These are phyloP conservation scores for Colostygia pectinataria DNA, from an alignment of 2,888 invertebrate genomes.

Conservation along the genomic window DNA sequence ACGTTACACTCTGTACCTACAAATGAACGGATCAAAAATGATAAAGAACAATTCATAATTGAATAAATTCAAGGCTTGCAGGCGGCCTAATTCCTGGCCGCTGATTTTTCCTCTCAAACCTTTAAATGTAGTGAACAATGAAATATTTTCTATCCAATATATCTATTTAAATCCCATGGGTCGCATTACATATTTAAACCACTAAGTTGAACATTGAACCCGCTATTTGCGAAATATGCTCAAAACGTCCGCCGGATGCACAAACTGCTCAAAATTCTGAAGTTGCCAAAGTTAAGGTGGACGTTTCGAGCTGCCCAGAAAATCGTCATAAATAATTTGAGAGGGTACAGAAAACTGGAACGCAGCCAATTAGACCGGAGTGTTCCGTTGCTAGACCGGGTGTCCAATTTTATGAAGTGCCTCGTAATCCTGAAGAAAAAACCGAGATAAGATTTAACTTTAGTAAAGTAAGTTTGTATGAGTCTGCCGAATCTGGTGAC, in stretches of 20 bases:
- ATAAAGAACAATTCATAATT: too few species aligned
- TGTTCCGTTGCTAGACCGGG: slow-evolving; percentile 41
- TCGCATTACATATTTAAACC: too few species aligned
- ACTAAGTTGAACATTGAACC: not conserved
- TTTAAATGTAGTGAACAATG: too few species aligned
- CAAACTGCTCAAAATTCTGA: slow-evolving; percentile 23
- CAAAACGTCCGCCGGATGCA: not conserved
- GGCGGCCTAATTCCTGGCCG: too few species aligned
- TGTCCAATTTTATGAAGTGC: slow-evolving; percentile 42
- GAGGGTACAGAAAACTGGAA: slow-evolving; percentile 45
- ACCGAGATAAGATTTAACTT: slow-evolving; percentile 35
- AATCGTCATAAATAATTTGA: slow-evolving; percentile 53
- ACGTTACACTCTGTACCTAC: too few species aligned
- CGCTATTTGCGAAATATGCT: slow-evolving; percentile 10
- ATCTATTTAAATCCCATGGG: too few species aligned
- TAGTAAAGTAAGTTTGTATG: slow-evolving; percentile 30
- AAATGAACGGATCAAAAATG: too few species aligned
- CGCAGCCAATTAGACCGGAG: slow-evolving; percentile 53
- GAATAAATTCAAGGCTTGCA: too few species aligned
- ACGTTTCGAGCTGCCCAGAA: slow-evolving; percentile 31
- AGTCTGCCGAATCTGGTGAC: too few species aligned
- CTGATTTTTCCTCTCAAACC: too few species aligned
- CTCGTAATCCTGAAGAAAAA: slow-evolving; percentile 37
- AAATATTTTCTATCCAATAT: too few species aligned
- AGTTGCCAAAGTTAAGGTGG: slow-evolving; percentile 30